phyloP scores from a whole-genome alignment of 1,140 invertebrate genomes.

The Euura saliciscinereae region DNA sequence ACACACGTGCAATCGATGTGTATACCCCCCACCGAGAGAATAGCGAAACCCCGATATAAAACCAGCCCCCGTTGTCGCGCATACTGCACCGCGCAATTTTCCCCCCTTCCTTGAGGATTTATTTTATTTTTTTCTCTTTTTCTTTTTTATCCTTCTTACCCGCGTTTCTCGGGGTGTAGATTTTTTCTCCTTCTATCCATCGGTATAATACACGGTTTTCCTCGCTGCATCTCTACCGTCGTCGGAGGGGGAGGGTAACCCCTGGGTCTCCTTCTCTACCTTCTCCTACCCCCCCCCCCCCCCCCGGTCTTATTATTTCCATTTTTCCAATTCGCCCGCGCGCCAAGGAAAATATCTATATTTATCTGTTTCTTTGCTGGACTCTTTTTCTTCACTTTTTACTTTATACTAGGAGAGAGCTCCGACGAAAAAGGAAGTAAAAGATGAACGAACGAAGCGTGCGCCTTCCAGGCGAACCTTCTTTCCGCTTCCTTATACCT shows the following conservation, averaged over 20 bases:
- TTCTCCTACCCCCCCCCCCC: conserved; percentile 18
- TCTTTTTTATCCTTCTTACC: not conserved
- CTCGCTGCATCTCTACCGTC: too few species aligned
- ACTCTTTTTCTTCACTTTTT: conserved; percentile 27
- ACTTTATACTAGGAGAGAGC: not conserved
- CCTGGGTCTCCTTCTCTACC: conserved; percentile 14
- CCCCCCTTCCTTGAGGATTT: not conserved
- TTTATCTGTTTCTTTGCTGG: conserved; percentile 52
- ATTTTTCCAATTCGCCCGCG: conserved; percentile 26
- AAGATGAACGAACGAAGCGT: conserved; percentile 31
- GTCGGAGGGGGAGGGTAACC: too few species aligned
- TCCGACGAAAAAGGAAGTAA: conserved; percentile 31
- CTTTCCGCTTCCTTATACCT: conserved; percentile 60
- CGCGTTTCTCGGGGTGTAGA: too few species aligned
- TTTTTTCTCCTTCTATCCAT: too few species aligned
- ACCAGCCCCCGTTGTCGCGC: not conserved
- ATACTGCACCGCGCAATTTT: not conserved
- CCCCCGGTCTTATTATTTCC: conserved; percentile 4
- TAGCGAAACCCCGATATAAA: too few species aligned
- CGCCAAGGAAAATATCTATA: conserved; percentile 51
- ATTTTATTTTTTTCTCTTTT: not conserved
- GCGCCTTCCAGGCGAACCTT: conserved; percentile 36
- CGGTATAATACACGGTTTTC: too few species aligned
- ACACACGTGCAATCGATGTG: conserved; percentile 6
- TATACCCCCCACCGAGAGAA: not conserved